Evolutionary conservation across 1,140 invertebrate genomes (phyloP).

Genomic region (Forficula auricularia): DNA sequence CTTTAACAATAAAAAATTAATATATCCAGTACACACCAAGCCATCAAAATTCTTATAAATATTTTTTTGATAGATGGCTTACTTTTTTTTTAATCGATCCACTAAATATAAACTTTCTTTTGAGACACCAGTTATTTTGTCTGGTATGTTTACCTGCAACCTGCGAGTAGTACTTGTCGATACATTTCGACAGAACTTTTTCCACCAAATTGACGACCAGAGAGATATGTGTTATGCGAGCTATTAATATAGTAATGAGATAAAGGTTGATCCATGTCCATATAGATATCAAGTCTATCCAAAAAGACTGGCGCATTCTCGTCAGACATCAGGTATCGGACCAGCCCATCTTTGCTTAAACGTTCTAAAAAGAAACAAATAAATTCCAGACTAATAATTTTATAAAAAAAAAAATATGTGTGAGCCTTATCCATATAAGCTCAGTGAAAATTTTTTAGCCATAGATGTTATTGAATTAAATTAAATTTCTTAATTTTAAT

Average conservation of each 20-base stretch:
- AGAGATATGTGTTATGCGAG: conserved; percentile 97
- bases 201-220: conserved; percentile 90
- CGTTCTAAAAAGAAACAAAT: conserved; percentile 29
- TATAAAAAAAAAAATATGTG: no score
- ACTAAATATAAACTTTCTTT: no score
- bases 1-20: no score
- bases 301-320: conserved; percentile 98
- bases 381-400: conserved; percentile 5
- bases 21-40: no score
- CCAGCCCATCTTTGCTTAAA: conserved; percentile 84
- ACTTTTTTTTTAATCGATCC: no score
- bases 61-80: no score
- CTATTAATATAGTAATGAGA: conserved; percentile 99
- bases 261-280: conserved; percentile 97
- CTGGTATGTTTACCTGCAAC: conserved; percentile 64
- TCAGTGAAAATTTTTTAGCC: conserved; percentile 16
- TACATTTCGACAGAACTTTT: conserved; percentile 99
- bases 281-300: conserved; percentile 89
- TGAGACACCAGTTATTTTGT: not conserved
- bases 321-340: conserved; percentile 96
- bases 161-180: conserved; percentile 83
- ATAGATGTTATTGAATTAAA: no score
- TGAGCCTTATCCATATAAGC: conserved; percentile 10
- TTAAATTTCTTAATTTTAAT: no score
- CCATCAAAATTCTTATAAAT: no score